Evolutionary conservation across 2,888 invertebrate genomes (phyloP).

Genomic region (Peribatodes rhomboidaria): DNA sequence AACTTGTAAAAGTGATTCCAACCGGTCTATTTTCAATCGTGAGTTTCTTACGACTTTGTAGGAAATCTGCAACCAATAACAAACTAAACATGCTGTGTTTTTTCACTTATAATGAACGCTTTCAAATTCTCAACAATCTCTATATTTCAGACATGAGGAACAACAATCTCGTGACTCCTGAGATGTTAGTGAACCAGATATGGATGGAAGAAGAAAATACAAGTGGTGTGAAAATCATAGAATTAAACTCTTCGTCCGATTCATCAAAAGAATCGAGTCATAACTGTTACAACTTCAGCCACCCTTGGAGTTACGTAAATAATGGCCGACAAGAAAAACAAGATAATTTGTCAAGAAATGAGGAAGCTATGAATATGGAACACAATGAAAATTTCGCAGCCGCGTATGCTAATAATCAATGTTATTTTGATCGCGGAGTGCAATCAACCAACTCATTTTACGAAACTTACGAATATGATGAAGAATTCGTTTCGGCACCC

Average conservation of each 20-base stretch:
- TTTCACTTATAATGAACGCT: no score
- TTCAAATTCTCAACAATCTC: slow-evolving; percentile 1
- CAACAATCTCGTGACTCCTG: slow-evolving; percentile 51
- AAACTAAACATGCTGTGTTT: not conserved
- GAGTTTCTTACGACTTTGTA: slow-evolving; percentile 33
- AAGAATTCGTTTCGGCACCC: slow-evolving; percentile 38
- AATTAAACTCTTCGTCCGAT: slow-evolving; percentile 62
- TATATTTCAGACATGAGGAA: slow-evolving; percentile 55
- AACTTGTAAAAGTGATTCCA: slow-evolving; percentile 50
- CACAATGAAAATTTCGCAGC: slow-evolving; percentile 36
- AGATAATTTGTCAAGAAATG: slow-evolving; percentile 55
- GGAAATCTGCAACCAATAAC: not conserved
- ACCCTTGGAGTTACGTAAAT: slow-evolving; percentile 58
- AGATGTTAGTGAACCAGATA: slow-evolving; percentile 55
- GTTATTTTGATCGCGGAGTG: slow-evolving; percentile 26
- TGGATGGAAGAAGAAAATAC: slow-evolving; percentile 58
- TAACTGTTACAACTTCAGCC: slow-evolving; percentile 38
- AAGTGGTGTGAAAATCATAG: slow-evolving; percentile 66
- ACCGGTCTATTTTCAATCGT: slow-evolving; percentile 52
- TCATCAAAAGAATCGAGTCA: slow-evolving; percentile 46
- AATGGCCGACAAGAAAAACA: slow-evolving; percentile 48
- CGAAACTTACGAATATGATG: slow-evolving; percentile 34
- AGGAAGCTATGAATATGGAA: slow-evolving; percentile 47
- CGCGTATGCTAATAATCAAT: slow-evolving; percentile 31
- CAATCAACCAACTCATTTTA: slow-evolving; percentile 36